These are phyloP conservation scores for Drosophila obscura DNA, from an alignment of 1,140 invertebrate species.

Conservation along the genomic window DNA sequence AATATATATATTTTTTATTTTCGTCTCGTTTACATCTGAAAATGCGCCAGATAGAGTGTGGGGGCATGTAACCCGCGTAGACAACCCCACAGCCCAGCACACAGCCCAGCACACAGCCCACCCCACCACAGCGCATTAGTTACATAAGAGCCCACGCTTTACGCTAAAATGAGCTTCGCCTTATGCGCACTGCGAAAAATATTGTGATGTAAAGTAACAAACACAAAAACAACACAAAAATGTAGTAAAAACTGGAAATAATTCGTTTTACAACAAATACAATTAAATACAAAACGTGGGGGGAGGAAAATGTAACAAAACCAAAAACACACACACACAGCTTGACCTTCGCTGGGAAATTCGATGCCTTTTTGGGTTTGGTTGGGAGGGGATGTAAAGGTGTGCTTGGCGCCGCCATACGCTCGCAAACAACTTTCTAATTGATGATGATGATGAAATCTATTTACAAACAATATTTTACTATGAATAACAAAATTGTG, in stretches of 20 bases:
- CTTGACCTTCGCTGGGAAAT: constrained; percentile 72
- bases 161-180: constrained; percentile 67
- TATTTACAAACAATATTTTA: constrained; percentile 39
- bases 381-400: background rate
- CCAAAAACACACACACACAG: constrained; percentile 55
- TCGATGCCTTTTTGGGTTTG: constrained; percentile 45
- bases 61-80: constrained; percentile 10
- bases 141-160: constrained; percentile 69
- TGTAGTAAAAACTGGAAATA: constrained; percentile 65
- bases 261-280: constrained; percentile 29
- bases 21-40: constrained; percentile 48
- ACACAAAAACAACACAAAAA: constrained; percentile 28
- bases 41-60: constrained; percentile 32
- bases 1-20: constrained; percentile 36
- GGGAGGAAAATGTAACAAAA: constrained; percentile 35
- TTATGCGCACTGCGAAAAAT: constrained; percentile 66
- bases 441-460: constrained; percentile 53
- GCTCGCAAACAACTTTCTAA: constrained; percentile 67
- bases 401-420: constrained; percentile 56
- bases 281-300: constrained; percentile 4
- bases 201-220: constrained; percentile 51
- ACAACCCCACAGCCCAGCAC: background rate
- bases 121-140: constrained; percentile 15
- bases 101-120: constrained; percentile 1
- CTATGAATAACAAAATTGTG: background rate